Evolutionary conservation across 2,888 invertebrate genomes (phyloP).

Genomic region (Aleiodes alternator): DNA sequence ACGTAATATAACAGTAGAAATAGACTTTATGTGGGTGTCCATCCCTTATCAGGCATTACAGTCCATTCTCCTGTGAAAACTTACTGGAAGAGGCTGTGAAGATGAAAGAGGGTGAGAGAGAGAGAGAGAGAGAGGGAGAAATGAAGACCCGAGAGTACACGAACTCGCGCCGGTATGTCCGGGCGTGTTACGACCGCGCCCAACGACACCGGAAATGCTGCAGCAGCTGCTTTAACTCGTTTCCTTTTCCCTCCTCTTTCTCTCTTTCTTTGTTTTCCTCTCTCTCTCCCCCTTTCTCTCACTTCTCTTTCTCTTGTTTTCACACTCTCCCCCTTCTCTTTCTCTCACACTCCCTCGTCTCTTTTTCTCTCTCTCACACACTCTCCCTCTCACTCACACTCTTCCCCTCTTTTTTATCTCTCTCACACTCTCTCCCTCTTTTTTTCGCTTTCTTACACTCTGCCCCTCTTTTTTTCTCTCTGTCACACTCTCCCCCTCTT

Average conservation of each 20-base stretch:
- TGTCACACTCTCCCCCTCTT: too few relatives aligned
- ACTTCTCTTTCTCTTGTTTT: too few relatives aligned
- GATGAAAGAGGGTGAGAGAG: background rate
- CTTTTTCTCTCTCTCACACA: too few relatives aligned
- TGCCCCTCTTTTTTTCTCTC: too few relatives aligned
- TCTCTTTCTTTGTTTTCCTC: background rate
- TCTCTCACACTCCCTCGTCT: too few relatives aligned
- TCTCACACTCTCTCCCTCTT: too few relatives aligned
- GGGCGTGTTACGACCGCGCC: constrained; percentile 47
- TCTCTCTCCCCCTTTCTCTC: too few relatives aligned
- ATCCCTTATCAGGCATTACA: constrained; percentile 71
- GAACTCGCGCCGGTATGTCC: constrained; percentile 38
- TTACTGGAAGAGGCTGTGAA: constrained; percentile 4
- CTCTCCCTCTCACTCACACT: too few relatives aligned
- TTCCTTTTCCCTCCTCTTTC: constrained; percentile 4
- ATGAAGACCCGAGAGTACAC: constrained; percentile 24
- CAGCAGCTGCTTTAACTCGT: constrained; percentile 31
- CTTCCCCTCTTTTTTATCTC: too few relatives aligned
- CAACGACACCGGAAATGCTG: constrained; percentile 37
- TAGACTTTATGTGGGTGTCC: constrained; percentile 61
- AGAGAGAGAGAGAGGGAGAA: background rate
- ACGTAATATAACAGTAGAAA: constrained; percentile 29
- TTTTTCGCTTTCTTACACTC: too few relatives aligned
- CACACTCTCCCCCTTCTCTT: too few relatives aligned
- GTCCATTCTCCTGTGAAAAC: constrained; percentile 65